phyloP scores from a whole-genome alignment of 2,113 vertebrate species.

The Coryphaenoides rupestris region DNA sequence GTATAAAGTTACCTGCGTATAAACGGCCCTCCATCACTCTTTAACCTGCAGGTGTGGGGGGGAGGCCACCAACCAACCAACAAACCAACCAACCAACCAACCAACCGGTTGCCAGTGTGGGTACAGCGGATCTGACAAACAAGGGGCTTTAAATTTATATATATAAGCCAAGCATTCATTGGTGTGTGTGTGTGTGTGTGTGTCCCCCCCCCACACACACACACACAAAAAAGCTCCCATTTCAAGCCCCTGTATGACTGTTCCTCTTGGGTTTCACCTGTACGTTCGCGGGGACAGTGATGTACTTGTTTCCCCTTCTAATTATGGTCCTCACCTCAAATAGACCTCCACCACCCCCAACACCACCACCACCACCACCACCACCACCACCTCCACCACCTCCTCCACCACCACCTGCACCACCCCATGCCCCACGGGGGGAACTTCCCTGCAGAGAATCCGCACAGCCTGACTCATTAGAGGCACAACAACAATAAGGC shows the following conservation, averaged over 20 bases:
- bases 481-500: constrained; percentile 43
- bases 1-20: constrained; percentile 53
- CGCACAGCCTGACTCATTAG: constrained; percentile 55
- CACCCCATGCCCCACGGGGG: constrained; percentile 32
- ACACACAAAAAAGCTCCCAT: constrained; percentile 29
- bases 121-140: constrained; percentile 37
- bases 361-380: constrained; percentile 47
- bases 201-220: too few species aligned
- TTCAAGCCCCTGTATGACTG: constrained; percentile 32
- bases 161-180: constrained; percentile 49
- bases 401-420: constrained; percentile 23
- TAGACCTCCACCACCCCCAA: constrained; percentile 47
- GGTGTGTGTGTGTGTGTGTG: too few species aligned
- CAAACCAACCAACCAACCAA: too few species aligned
- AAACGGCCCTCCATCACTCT: constrained; percentile 41
- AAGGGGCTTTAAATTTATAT: constrained; percentile 46
- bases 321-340: constrained; percentile 69
- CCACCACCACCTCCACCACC: constrained; percentile 18
- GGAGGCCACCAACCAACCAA: too few species aligned
- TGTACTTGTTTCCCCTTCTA: constrained; percentile 64
- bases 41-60: constrained; percentile 38
- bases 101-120: constrained; percentile 29
- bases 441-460: background rate
- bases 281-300: constrained; percentile 54
- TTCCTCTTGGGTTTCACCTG: constrained; percentile 57